Percentiles rank a stretch among this genome's conserved stretches.
Conservation (phyloP, 2,888 invertebrate species). For the Drosophila lacicola region DNA sequence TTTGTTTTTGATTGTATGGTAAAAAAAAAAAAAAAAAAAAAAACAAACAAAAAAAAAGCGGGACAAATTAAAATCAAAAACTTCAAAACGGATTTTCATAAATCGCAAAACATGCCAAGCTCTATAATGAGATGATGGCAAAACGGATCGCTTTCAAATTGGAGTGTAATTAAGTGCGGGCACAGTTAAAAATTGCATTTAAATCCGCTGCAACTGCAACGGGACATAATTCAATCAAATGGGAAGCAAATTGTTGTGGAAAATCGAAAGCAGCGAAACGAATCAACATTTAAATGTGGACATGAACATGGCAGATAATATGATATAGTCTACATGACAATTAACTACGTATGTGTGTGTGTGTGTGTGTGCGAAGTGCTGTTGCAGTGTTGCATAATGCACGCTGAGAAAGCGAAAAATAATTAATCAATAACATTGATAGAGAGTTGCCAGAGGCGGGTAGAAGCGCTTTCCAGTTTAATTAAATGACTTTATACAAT, state of each 20-base stretch:
- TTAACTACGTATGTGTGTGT: slow-evolving; percentile 8
- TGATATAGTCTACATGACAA: slow-evolving; percentile 24
- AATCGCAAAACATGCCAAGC: slow-evolving; percentile 8
- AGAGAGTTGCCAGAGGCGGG: neutral
- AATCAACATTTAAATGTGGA: slow-evolving; percentile 14
- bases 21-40: too few species aligned
- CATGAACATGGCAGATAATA: slow-evolving; percentile 22
- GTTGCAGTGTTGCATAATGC: slow-evolving; percentile 23
- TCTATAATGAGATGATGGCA: slow-evolving; percentile 11
- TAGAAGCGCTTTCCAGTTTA: neutral
- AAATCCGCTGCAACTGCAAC: slow-evolving; percentile 18
- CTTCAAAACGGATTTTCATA: neutral
- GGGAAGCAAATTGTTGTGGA: slow-evolving; percentile 32
- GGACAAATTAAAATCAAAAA: neutral
- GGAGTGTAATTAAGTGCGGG: slow-evolving; percentile 29
- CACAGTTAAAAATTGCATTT: slow-evolving; percentile 10
- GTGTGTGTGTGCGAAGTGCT: neutral
- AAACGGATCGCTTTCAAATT: slow-evolving; percentile 12
- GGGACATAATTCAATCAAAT: slow-evolving; percentile 40
- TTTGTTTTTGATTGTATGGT: too few species aligned
- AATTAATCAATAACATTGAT: slow-evolving; percentile 14
- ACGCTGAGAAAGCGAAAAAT: slow-evolving; percentile 20
- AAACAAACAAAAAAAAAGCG: too few species aligned
- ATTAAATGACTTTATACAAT: slow-evolving; percentile 8
- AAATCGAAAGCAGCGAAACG: slow-evolving; percentile 10